Percentiles rank a stretch among this genome's conserved stretches.
phyloP scores from a whole-genome alignment of 2,113 vertebrate genomes.

The Nycticorax nycticorax region DNA sequence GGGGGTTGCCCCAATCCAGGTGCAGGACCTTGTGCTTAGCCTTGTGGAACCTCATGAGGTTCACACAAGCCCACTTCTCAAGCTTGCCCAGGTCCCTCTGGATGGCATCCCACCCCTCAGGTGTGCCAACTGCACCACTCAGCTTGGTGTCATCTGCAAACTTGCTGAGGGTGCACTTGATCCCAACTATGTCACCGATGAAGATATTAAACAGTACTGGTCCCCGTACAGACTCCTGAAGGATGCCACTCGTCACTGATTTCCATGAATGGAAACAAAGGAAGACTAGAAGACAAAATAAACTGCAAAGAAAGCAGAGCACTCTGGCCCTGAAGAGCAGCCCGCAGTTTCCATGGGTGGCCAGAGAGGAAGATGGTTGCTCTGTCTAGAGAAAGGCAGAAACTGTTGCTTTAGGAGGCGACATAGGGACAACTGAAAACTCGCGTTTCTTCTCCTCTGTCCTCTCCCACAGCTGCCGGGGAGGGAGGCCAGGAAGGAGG shows the following conservation, averaged over 20 bases:
- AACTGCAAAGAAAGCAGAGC: accelerated
- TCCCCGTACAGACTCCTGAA: not conserved
- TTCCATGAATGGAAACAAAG: not conserved
- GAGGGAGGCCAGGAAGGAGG: not conserved
- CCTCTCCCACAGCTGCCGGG: too few relatives aligned
- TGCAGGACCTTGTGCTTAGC: not conserved
- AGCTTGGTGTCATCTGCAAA: not conserved
- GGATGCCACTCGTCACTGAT: not conserved
- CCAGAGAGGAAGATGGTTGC: not conserved
- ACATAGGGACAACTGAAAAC: not conserved
- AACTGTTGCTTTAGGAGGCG: accelerated
- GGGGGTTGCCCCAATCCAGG: not conserved
- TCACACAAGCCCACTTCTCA: not conserved
- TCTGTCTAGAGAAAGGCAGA: not conserved
- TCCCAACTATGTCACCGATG: too few relatives aligned
- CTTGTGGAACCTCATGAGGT: not conserved
- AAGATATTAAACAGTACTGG: not conserved
- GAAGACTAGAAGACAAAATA: not conserved
- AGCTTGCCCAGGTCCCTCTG: not conserved
- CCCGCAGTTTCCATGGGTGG: accelerated
- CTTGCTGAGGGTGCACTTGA: not conserved
- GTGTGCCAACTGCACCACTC: not conserved
- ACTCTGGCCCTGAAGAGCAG: not conserved
- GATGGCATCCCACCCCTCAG: not conserved
- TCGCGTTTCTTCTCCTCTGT: not conserved